Base-by-base conservation (phyloP, 2,888 invertebrate genomes). In the Apamea epomidion region DNA sequence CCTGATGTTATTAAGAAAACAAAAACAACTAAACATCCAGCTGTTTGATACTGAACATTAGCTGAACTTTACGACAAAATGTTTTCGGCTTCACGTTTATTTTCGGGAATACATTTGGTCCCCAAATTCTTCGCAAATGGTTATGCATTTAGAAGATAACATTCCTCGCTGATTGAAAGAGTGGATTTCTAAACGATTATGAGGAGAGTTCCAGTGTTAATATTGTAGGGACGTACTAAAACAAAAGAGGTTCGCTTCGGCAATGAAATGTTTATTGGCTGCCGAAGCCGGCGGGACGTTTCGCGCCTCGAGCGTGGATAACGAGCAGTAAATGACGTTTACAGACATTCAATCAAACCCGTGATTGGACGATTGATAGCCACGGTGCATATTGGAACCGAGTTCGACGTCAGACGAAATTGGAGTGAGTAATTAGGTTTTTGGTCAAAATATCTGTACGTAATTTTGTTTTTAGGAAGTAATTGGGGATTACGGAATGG, bases 271-370 rank as follows among this genome's bases (percentile, higher is more conserved):
- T 95, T 95, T 95, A 95, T 94, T 91, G 91, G 89, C 92, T 92
- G 92, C 91, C 88, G 93, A 92, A 90, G 88, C 84, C 82, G 86
- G 82, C 88, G 88, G 86, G 81, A 84, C 80, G 88, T 83, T 92
- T 94, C 92, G 92, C 93, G 92, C 94, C 92, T 90, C 87, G 85
- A 93, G 92, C 94, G 94, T 94, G 93, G 93, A 93, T 95, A 95
- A 95, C 95, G 95, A 95, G 93, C 93, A 88, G 91, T 94, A 93
- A 96, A 95, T 93, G 94, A 93, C 93, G 92, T 92, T 94, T 92
- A 93, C 93, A 91, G 92, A 93, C 94, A 92, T 95, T 95, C 94
- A 95, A 95, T 95, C 95, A 95, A 93, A 93, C 88, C 87, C 84
- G 86, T 93, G 94, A 95, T 94, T 93, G 93, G 92, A 92, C 90